Base-by-base conservation (phyloP, 2,113 vertebrate genomes). In the Ploceus nigricollis region DNA sequence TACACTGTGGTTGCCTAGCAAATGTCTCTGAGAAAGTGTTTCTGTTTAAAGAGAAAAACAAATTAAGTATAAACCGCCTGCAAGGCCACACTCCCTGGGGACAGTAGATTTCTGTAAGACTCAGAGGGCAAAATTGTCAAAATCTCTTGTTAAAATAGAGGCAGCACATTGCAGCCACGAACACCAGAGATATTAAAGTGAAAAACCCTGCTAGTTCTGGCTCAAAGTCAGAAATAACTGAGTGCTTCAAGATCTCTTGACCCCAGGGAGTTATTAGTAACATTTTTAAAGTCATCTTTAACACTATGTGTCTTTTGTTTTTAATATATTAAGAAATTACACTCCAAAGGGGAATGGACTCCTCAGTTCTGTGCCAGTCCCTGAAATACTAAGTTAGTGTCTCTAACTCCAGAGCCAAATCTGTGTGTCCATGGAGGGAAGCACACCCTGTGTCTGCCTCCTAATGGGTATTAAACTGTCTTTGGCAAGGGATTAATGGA, bases 1-100 rank as follows among this genome's bases (percentile, higher is more conserved):
- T 69, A 61, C 0, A 2, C 66, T 50, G 70, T n/a, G 56, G 87
- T 91, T 96, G 85, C 94, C 82, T 90, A 93, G 79, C 75, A 94
- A 96, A 88, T 14, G 27, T 44, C 94, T 93, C 10, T 21, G 53
- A 90, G 57, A 73, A 90, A 94, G 35, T 35, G 35, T 47, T 82
- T 77, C 82, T 90, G 42, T 77, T 94, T 91, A 96, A 96, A 87
- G 45, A 91, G 90, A 79, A 89, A 95, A 97, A 73, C 82, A 96
- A 96, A 96, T 93, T 85, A 91, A 94, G 60, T 80, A 70, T 47
- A 96, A 96, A 90, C 54, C 24, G 57, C 82, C 90, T 86, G 64
- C 85, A 78, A 94, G 82, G 54, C 68, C 87, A 60, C 1, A 7
- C 17, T 88, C 92, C 82, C 76, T 0, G 0, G 31, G 71, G 93